A percentile compares a stretch with the other conserved stretches of the same genome.
These are phyloP conservation scores for Crossaster papposus DNA, from an alignment of 53 echinoderm and acorn worm species.

Conservation along the genomic window DNA sequence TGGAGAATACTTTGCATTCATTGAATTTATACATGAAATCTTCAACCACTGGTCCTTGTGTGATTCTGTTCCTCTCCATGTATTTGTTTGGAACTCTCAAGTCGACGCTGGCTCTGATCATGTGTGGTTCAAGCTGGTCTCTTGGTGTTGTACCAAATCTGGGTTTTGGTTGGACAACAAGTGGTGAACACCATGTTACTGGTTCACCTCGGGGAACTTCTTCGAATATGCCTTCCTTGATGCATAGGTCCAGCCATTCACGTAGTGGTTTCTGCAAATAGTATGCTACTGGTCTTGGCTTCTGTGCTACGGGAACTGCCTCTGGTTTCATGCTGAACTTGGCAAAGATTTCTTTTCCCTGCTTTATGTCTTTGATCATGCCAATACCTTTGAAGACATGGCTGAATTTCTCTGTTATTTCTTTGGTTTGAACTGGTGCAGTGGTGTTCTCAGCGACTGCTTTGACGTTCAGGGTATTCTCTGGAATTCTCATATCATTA, in stretches of 20 bases:
- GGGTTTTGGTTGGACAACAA: slow-evolving; percentile 73
- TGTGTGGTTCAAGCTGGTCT: slow-evolving; percentile 57
- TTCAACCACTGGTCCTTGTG: slow-evolving; percentile 65
- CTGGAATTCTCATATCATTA: background rate
- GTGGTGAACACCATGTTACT: slow-evolving; percentile 66
- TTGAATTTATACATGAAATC: too few species aligned
- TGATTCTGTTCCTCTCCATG: slow-evolving; percentile 63
- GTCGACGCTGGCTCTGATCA: slow-evolving; percentile 66
- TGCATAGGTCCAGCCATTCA: slow-evolving; percentile 60
- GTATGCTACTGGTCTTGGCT: slow-evolving; percentile 64
- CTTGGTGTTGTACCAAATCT: slow-evolving; percentile 46
- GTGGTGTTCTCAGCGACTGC: background rate
- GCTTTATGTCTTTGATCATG: slow-evolving; percentile 44
- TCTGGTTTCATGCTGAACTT: slow-evolving; percentile 64
- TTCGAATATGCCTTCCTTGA: slow-evolving; percentile 68
- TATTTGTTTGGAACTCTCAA: slow-evolving; percentile 69
- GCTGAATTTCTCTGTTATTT: slow-evolving; percentile 11
- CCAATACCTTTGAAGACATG: slow-evolving; percentile 62
- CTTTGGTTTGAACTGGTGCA: background rate
- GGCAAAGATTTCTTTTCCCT: slow-evolving; percentile 57
- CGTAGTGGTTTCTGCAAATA: slow-evolving; percentile 64
- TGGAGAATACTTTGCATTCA: too few species aligned
- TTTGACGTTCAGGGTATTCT: background rate
- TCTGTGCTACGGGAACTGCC: slow-evolving; percentile 68
- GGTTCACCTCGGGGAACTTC: slow-evolving; percentile 52